Percentiles rank a stretch among this genome's conserved stretches.
Evolutionary conservation across 2,113 vertebrate species (phyloP).

Genomic region (Glareola pratincola): DNA sequence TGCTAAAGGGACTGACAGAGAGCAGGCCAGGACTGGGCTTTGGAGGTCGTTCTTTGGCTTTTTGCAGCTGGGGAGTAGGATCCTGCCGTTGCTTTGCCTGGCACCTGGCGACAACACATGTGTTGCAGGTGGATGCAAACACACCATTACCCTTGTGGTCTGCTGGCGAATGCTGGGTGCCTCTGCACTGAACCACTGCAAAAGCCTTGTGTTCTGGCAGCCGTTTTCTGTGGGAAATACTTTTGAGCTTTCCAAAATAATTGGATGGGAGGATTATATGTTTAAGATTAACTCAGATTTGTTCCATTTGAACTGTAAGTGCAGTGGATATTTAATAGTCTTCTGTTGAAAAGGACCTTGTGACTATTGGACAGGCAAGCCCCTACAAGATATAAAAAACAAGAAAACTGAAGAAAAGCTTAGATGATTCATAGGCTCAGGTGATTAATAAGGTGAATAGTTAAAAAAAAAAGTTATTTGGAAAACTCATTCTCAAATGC

Average conservation of each 20-base stretch:
- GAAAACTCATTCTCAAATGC: background rate
- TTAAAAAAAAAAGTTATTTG: background rate
- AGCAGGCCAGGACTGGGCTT: background rate
- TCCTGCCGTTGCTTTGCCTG: background rate
- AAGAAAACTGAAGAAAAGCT: background rate
- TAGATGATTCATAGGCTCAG: background rate
- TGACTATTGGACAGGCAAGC: background rate
- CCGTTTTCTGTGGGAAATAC: rapidly evolving
- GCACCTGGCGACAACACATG: background rate
- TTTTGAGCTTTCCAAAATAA: background rate
- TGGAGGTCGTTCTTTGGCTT: background rate
- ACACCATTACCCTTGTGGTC: background rate
- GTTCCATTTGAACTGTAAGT: background rate
- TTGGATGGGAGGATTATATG: background rate
- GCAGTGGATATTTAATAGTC: background rate
- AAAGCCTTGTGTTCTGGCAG: background rate
- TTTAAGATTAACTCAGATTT: background rate
- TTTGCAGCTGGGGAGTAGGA: background rate
- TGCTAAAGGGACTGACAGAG: background rate
- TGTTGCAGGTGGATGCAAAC: background rate
- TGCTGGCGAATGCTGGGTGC: rapidly evolving
- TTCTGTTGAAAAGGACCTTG: background rate
- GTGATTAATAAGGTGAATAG: background rate
- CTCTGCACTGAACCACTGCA: background rate
- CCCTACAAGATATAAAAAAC: background rate